Evolutionary conservation across 2,888 invertebrate species (phyloP).

Genomic region (Oscheius onirici): DNA sequence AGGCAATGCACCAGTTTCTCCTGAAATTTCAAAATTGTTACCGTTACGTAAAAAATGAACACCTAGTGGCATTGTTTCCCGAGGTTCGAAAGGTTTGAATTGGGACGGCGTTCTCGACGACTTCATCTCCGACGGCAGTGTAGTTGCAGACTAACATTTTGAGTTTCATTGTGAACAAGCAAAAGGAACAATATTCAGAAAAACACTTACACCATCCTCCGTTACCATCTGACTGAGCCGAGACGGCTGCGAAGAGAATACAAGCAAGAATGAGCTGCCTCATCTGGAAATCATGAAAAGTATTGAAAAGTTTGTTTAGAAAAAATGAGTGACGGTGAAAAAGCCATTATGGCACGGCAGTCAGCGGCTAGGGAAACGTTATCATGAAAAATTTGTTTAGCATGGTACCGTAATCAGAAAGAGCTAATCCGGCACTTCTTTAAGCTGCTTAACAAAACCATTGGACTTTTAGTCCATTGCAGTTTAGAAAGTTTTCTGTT

Average conservation of each 20-base stretch:
- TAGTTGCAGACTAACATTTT: constrained; percentile 40
- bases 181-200: too few species aligned
- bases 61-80: constrained; percentile 46
- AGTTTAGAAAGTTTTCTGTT: too few species aligned
- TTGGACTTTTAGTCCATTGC: background rate
- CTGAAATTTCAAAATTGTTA: constrained; percentile 16
- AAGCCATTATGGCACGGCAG: too few species aligned
- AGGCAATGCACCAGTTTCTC: constrained; percentile 48
- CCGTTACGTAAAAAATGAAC: background rate
- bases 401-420: too few species aligned
- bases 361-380: background rate
- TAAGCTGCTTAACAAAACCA: background rate
- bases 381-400: background rate
- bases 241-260: constrained; percentile 16
- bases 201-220: constrained; percentile 23
- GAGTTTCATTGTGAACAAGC: background rate
- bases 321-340: background rate
- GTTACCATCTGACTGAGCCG: constrained; percentile 25
- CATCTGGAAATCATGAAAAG: constrained; percentile 10
- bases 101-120: constrained; percentile 47
- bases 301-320: background rate
- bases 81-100: constrained; percentile 46
- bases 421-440: background rate
- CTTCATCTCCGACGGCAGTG: constrained; percentile 44
- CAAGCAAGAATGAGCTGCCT: constrained; percentile 19